Percentiles rank a stretch among this genome's conserved stretches.
Evolutionary conservation across 2,888 invertebrate genomes (phyloP).

Genomic region (Drosophila meridiana): DNA sequence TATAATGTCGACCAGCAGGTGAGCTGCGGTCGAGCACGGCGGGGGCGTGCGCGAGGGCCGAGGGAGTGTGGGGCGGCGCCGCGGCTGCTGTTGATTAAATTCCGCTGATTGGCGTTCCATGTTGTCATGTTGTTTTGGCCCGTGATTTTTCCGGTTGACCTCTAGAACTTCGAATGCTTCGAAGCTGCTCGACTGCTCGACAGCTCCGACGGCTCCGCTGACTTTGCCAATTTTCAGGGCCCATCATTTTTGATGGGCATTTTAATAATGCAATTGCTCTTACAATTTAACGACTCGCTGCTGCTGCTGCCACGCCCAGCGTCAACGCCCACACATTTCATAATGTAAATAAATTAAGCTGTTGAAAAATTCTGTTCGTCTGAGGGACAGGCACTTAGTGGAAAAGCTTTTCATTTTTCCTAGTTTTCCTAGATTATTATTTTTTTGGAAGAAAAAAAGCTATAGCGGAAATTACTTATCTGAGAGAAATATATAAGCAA

Average conservation of each 20-base stretch:
- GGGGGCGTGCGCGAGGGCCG: not conserved
- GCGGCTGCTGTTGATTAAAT: conserved; percentile 71
- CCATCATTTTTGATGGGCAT: conserved; percentile 59
- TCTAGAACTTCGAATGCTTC: conserved; percentile 22
- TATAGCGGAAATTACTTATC: not conserved
- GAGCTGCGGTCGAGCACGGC: not conserved
- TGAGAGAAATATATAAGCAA: not conserved
- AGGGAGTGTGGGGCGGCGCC: not conserved
- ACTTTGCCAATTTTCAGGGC: conserved; percentile 46
- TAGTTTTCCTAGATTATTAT: conserved; percentile 1
- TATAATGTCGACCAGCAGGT: conserved; percentile 54
- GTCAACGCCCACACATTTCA: conserved; percentile 22
- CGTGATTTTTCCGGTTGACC: conserved; percentile 74
- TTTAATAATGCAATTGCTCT: conserved; percentile 67
- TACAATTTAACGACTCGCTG: conserved; percentile 42
- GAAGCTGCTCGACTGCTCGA: conserved; percentile 1
- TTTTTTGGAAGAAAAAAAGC: not conserved
- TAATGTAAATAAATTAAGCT: conserved; percentile 67
- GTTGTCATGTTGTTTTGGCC: conserved; percentile 58
- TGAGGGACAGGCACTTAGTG: conserved; percentile 60
- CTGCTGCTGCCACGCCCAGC: conserved; percentile 26
- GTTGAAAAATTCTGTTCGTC: conserved; percentile 9
- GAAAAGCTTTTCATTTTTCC: conserved; percentile 5
- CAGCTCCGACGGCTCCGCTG: conserved; percentile 29
- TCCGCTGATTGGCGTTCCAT: conserved; percentile 67